Conservation (phyloP, 2,797 vertebrate species). For the Capromys pilorides region DNA sequence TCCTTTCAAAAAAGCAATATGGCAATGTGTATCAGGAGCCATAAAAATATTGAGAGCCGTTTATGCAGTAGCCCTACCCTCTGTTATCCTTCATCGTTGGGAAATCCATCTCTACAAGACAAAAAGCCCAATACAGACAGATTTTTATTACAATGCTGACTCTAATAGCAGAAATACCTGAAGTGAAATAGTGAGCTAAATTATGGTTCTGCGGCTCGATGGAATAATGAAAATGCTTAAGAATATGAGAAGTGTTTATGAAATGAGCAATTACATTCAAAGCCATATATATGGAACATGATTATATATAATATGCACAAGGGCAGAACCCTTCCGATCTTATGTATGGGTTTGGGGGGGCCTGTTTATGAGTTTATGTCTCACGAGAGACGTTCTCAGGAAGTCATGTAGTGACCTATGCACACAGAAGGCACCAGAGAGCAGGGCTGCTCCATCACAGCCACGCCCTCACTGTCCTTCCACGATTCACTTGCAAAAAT, state of each 20-base stretch:
- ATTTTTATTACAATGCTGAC: constrained; percentile 59
- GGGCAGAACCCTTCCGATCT: constrained; percentile 6
- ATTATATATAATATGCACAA: neutral
- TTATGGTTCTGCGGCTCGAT: neutral
- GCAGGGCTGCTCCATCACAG: neutral
- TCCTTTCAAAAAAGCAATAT: neutral
- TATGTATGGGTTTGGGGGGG: neutral
- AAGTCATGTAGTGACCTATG: neutral
- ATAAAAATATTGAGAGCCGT: neutral
- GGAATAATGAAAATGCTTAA: constrained; percentile 59
- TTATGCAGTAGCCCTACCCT: neutral
- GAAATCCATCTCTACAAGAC: constrained; percentile 27
- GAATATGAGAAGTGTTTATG: constrained; percentile 44
- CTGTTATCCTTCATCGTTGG: constrained; percentile 33
- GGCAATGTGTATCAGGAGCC: neutral
- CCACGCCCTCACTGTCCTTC: neutral
- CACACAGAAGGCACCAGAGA: neutral
- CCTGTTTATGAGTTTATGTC: constrained; percentile 6
- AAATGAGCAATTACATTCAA: constrained; percentile 61
- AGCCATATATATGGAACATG: neutral
- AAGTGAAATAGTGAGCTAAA: constrained; percentile 58
- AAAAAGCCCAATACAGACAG: neutral
- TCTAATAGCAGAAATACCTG: constrained; percentile 49
- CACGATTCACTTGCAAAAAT: neutral
- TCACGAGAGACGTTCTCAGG: constrained; percentile 24